Base-by-base conservation (phyloP, 2,888 invertebrate genomes). In the Colletes collaris region DNA sequence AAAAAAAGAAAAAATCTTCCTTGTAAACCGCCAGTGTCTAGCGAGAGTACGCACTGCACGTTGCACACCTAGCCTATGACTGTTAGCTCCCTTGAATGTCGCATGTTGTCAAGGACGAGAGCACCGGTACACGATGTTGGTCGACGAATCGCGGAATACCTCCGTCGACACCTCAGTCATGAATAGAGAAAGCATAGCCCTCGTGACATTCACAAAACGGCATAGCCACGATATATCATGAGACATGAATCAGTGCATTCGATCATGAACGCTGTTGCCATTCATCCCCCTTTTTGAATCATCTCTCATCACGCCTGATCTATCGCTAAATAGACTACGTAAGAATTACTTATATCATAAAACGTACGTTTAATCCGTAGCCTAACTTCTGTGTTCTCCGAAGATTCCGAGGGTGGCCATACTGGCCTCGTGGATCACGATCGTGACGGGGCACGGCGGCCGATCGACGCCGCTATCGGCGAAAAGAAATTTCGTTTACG, bases 221-320 rank as follows among this genome's bases (percentile, higher is more conserved):
- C 76, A 83, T 84, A 81, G 80, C 71, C 76, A 82, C 60, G 73
- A 83, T 79, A 59, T 77, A 68, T 84, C 81, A 86, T 76, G 81
- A 74, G 84, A 85, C 86, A 80, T 84, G 75, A 76, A 88, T 87
- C 87, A 87, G 82, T 82, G 86, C 90, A 89, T 89, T 89, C 87
- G 78, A 88, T 78, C 88, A 89, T 85, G 80, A 82, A 86, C 86
- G 86, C 86, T 84, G 80, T 88, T 85, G 81, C 82, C 88, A 88
- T 88, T 89, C 84, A 87, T 86, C 82, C 78, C 68, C 74, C 63
- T 80, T 81, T 73, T 68, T 27, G 73, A 80, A 79, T 86, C 84
- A 83, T 82, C 87, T 79, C 87, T 79, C 87, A 82, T 85, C 79
- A 85, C 81, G 86, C 83, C 81, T 74, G 50, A 81, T 85, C 83